A percentile compares a stretch with the other conserved stretches of the same genome.
Conservation (phyloP, 2,797 vertebrate species). For the Halcyon leucocephala region DNA sequence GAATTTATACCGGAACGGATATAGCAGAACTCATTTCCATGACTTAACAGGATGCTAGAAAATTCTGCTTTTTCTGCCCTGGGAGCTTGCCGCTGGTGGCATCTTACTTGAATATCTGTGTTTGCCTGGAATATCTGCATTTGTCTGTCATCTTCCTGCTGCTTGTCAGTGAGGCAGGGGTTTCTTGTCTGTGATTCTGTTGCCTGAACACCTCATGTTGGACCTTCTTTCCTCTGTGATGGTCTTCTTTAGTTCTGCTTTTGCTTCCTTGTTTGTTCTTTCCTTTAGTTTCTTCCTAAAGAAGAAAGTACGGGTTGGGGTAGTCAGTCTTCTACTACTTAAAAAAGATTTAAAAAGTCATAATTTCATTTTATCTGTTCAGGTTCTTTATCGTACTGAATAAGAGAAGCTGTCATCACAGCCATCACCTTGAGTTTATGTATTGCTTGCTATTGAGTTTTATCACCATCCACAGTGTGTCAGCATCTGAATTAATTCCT, state of each 20-base stretch:
- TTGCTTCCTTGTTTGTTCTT: background rate
- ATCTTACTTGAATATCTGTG: background rate
- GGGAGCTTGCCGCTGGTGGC: background rate
- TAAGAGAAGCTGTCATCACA: background rate
- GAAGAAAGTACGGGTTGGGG: background rate
- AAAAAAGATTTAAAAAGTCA: background rate
- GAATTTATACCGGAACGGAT: background rate
- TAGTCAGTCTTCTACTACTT: background rate
- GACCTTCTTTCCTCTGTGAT: background rate
- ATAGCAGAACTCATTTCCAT: background rate
- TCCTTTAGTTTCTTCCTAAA: background rate
- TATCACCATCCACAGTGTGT: background rate
- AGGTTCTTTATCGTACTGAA: background rate
- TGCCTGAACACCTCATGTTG: background rate
- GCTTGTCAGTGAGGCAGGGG: background rate
- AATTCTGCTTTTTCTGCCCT: background rate
- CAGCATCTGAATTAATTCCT: background rate
- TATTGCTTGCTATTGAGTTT: background rate
- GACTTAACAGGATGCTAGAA: background rate
- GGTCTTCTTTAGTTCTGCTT: background rate
- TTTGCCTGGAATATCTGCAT: background rate
- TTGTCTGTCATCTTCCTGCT: background rate
- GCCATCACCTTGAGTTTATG: background rate
- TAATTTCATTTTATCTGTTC: background rate
- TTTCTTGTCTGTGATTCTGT: background rate